phyloP scores from a whole-genome alignment of 2,113 vertebrate genomes.

The Himantopus leucocephalus region DNA sequence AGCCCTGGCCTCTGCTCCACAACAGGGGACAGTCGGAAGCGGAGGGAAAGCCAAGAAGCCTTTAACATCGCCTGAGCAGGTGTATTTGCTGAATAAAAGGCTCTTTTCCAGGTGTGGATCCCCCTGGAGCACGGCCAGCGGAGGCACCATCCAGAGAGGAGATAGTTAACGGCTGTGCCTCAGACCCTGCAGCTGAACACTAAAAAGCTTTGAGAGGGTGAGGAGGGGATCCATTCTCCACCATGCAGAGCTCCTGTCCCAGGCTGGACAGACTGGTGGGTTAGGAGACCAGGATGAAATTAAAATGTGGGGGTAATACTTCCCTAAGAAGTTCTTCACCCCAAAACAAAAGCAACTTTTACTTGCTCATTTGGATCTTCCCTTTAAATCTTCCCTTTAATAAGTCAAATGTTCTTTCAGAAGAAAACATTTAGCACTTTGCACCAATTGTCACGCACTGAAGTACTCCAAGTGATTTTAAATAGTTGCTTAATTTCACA shows the following conservation, averaged over 20 bases:
- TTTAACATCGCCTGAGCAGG: rapidly evolving
- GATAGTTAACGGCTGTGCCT: rapidly evolving
- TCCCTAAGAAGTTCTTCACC: neutral
- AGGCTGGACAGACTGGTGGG: rapidly evolving
- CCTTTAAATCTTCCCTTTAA: neutral
- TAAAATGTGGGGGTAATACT: neutral
- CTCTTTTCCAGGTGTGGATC: neutral
- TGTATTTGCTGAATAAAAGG: rapidly evolving
- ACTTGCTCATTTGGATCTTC: neutral
- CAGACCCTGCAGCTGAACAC: rapidly evolving
- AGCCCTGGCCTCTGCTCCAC: rapidly evolving
- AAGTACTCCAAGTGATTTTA: neutral
- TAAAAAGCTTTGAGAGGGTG: rapidly evolving
- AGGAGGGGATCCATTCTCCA: neutral
- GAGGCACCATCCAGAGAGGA: too few species aligned
- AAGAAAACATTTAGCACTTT: neutral
- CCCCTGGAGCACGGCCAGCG: neutral
- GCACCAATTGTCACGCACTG: neutral
- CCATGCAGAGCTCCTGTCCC: rapidly evolving
- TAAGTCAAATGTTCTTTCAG: neutral
- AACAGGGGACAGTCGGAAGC: rapidly evolving
- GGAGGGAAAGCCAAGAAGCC: neutral
- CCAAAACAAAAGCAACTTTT: neutral
- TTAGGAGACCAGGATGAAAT: neutral
- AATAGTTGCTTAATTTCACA: neutral